Evolutionary conservation across 2,888 invertebrate species (phyloP).

Genomic region (Liopterus haemorrhoidalis): DNA sequence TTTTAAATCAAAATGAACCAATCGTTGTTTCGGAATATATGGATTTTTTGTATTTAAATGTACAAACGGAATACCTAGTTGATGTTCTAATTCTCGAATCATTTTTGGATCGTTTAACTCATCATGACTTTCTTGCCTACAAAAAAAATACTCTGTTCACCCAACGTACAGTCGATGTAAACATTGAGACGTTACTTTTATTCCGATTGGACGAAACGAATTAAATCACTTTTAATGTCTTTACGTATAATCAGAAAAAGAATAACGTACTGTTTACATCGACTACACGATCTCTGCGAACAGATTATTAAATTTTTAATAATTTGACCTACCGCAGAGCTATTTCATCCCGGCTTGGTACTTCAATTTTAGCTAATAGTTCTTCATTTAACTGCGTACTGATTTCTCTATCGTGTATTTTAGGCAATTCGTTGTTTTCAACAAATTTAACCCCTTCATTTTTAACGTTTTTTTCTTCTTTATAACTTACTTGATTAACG

Average conservation of each 20-base stretch:
- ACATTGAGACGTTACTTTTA: constrained; percentile 40
- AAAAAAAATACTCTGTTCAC: constrained; percentile 37
- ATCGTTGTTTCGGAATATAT: constrained; percentile 49
- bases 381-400: constrained; percentile 29
- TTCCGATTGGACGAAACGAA: constrained; percentile 34
- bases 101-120: constrained; percentile 30
- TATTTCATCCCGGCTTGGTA: constrained; percentile 42
- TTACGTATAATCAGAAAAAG: too few species aligned
- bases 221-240: too few species aligned
- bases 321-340: too few species aligned
- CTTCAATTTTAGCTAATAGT: constrained; percentile 41
- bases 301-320: too few species aligned
- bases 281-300: too few species aligned
- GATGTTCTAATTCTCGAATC: constrained; percentile 39
- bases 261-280: too few species aligned
- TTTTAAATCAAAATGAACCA: constrained; percentile 73
- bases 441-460: constrained; percentile 36
- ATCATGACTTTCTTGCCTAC: constrained; percentile 19
- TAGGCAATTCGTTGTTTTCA: constrained; percentile 29
- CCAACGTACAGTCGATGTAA: constrained; percentile 36
- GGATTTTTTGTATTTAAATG: constrained; percentile 43
- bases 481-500: constrained; percentile 25
- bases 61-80: constrained; percentile 45
- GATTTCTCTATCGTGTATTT: constrained; percentile 20
- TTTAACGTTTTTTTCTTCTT: constrained; percentile 30